A percentile compares a stretch with the other conserved stretches of the same genome.
Evolutionary conservation across 1,140 invertebrate species (phyloP).

Genomic region (Pollicipes pollicipes): DNA sequence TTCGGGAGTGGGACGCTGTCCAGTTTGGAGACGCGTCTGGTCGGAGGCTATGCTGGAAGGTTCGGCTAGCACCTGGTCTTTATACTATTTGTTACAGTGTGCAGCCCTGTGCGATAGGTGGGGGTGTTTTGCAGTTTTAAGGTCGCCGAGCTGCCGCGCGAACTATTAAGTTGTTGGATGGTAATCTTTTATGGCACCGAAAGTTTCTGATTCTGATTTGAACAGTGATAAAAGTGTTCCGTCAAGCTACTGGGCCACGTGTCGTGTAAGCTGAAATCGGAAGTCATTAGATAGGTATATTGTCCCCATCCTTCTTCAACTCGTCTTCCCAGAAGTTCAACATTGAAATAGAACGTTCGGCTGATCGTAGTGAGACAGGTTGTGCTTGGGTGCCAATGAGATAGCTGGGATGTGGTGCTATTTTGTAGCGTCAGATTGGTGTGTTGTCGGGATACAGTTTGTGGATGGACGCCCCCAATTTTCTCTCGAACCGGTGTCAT

Average conservation of each 20-base stretch:
- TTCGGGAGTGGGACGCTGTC: no score
- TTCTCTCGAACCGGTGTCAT: neutral
- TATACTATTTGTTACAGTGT: no score
- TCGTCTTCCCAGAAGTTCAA: neutral
- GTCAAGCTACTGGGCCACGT: neutral
- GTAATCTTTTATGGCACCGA: no score
- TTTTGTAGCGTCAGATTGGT: neutral
- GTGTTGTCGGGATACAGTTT: neutral
- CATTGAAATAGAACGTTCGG: neutral
- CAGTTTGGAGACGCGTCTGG: no score
- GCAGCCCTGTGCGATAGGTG: no score
- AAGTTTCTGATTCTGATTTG: neutral
- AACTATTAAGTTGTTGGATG: neutral
- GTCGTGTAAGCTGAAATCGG: neutral
- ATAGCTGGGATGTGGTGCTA: neutral
- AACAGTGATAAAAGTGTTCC: neutral
- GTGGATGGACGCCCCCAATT: neutral
- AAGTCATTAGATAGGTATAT: neutral
- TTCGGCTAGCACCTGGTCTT: no score
- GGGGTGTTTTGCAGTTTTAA: no score
- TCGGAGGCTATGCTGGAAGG: no score
- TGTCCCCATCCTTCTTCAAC: neutral
- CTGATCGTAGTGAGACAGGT: neutral
- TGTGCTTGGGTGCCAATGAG: neutral
- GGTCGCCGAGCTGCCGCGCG: no score